A percentile compares a stretch with the other conserved stretches of the same genome.
Conservation (phyloP, 37 sponge, comb jelly and placozoan genomes). For the Trichoplax adhaerens region DNA sequence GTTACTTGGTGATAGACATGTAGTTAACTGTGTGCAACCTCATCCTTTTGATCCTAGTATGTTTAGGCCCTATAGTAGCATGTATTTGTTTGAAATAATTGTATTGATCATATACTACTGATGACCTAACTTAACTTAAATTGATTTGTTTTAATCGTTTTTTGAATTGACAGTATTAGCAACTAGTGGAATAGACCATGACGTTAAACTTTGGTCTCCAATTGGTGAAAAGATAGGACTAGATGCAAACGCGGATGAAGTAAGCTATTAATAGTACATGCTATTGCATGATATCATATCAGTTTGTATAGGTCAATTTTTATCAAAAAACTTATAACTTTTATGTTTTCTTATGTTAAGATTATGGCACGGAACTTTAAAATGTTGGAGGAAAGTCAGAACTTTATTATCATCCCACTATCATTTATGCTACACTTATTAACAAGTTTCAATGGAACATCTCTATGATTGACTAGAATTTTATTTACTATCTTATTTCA, state of each 20-base stretch:
- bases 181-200: slow-evolving; percentile 76
- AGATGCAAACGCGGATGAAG: slow-evolving; percentile 24
- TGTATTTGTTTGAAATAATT: background rate
- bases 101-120: no score
- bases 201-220: slow-evolving; percentile 73
- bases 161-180: slow-evolving; percentile 30
- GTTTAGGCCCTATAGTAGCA: slow-evolving; percentile 4
- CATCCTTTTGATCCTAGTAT: slow-evolving; percentile 56
- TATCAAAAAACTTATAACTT: background rate
- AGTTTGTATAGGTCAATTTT: background rate
- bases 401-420: slow-evolving; percentile 55
- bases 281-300: background rate
- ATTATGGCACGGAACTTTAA: slow-evolving; percentile 40
- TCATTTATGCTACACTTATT: slow-evolving; percentile 41
- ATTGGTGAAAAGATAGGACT: slow-evolving; percentile 10
- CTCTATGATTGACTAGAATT: no score
- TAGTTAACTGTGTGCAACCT: slow-evolving; percentile 93
- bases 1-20: slow-evolving; percentile 52
- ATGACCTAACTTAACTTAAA: background rate
- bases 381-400: slow-evolving; percentile 59
- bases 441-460: slow-evolving; percentile 34
- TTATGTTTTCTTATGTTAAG: slow-evolving; percentile 2
- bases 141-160: background rate
- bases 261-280: slow-evolving; percentile 1
- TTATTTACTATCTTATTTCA: no score